A percentile compares a stretch with the other conserved stretches of the same genome.
phyloP scores from a whole-genome alignment of 2,113 vertebrate genomes.

The Tautogolabrus adspersus region DNA sequence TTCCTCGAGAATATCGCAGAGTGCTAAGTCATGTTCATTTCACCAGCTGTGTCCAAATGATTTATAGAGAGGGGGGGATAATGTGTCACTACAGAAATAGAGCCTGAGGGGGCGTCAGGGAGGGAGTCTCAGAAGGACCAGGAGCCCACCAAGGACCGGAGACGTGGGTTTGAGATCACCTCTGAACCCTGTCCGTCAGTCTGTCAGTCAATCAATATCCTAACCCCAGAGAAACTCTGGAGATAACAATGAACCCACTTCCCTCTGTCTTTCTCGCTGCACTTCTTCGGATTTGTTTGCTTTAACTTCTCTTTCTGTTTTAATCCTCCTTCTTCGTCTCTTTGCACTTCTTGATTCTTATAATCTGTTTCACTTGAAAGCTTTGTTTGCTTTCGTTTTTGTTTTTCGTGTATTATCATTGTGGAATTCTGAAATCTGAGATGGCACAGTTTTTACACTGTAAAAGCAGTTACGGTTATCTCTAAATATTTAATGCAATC shows the following conservation, averaged over 20 bases:
- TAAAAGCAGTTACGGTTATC: background rate
- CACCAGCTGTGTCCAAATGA: conserved; percentile 57
- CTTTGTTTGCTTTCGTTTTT: too few relatives aligned
- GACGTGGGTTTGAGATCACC: conserved; percentile 43
- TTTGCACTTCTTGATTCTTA: background rate
- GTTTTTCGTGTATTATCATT: too few relatives aligned
- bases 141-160: conserved; percentile 11
- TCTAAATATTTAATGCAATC: background rate
- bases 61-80: conserved; percentile 39
- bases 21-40: conserved; percentile 58
- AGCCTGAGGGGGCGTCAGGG: conserved; percentile 50
- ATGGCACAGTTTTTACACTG: too few relatives aligned
- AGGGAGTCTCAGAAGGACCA: conserved; percentile 23
- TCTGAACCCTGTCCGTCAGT: conserved; percentile 19
- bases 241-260: conserved; percentile 4
- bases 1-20: conserved; percentile 30
- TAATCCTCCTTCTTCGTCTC: background rate
- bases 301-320: background rate
- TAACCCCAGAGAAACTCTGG: conserved; percentile 7
- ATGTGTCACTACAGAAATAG: conserved; percentile 60
- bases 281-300: background rate
- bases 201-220: conserved; percentile 40
- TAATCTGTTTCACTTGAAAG: background rate
- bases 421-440: too few relatives aligned
- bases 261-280: background rate